These are phyloP conservation scores for Mus minutoides DNA, from an alignment of 2,797 vertebrate species.

Conservation along the genomic window DNA sequence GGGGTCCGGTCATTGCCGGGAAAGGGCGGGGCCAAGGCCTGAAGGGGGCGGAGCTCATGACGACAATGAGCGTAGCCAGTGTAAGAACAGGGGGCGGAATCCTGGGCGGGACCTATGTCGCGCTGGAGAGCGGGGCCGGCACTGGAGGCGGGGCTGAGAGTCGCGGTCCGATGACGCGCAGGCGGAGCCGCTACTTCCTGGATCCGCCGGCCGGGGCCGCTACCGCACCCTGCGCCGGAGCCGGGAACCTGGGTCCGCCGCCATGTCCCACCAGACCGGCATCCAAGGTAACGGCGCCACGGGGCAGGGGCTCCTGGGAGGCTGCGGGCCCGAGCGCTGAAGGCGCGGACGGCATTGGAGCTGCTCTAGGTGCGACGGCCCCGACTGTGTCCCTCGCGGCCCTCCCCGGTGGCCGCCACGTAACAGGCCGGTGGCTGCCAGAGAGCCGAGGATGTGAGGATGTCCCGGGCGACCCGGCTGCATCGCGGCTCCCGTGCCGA, in stretches of 20 bases:
- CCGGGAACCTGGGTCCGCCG: conserved; percentile 69
- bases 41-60: background rate
- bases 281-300: conserved; percentile 90
- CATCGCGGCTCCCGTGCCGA: background rate
- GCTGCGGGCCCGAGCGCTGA: background rate
- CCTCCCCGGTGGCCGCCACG: conserved; percentile 45
- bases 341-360: background rate
- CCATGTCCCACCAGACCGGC: conserved; percentile 98
- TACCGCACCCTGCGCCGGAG: conserved; percentile 59
- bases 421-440: background rate
- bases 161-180: conserved; percentile 74
- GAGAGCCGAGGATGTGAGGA: background rate
- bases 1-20: background rate
- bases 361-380: background rate
- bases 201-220: conserved; percentile 76
- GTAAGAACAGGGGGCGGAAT: background rate
- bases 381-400: background rate
- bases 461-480: conserved; percentile 22
- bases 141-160: background rate
- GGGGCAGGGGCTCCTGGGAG: conserved; percentile 22
- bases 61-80: background rate
- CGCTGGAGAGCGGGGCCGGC: background rate
- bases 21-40: background rate
- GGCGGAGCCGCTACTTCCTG: conserved; percentile 76
- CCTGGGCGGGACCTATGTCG: background rate